Evolutionary conservation across 2,113 vertebrate species (phyloP).

Genomic region (Hippocampus abdominalis): DNA sequence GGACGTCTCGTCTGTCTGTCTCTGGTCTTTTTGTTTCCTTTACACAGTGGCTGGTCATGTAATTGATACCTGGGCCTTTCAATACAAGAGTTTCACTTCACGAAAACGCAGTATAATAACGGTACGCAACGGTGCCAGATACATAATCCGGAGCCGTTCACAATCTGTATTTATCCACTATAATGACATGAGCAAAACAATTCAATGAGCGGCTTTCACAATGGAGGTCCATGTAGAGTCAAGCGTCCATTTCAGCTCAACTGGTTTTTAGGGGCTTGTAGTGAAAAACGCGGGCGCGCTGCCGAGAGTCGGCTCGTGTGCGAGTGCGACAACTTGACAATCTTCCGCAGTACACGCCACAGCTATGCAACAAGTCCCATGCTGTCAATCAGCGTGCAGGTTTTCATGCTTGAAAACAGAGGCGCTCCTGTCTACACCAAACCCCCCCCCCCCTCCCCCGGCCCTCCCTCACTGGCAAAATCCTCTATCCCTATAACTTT

Average conservation of each 20-base stretch:
- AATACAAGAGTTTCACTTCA: no score
- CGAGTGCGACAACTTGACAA: constrained; percentile 17
- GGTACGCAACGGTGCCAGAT: not conserved
- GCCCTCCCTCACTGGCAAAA: not conserved
- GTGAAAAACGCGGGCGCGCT: constrained; percentile 25
- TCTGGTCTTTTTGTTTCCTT: not conserved
- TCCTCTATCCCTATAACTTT: constrained; percentile 4
- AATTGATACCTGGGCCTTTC: no score
- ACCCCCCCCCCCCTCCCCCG: not conserved
- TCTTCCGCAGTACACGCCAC: constrained; percentile 23
- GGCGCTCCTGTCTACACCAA: constrained; percentile 30
- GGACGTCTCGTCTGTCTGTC: not conserved
- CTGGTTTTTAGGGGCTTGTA: constrained; percentile 15
- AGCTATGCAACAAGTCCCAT: constrained; percentile 31
- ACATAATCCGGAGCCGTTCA: not conserved
- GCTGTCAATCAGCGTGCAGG: constrained; percentile 30
- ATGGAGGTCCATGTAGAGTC: not conserved
- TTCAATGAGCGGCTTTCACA: not conserved
- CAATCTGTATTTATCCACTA: not conserved
- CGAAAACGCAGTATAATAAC: not conserved
- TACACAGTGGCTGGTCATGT: no score
- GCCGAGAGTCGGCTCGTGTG: constrained; percentile 3
- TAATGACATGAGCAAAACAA: not conserved
- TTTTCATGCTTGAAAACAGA: constrained; percentile 33
- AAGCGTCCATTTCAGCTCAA: constrained; percentile 20